Evolutionary conservation across 2,113 vertebrate species (phyloP).

Genomic region (Sceloporus tristichus): DNA sequence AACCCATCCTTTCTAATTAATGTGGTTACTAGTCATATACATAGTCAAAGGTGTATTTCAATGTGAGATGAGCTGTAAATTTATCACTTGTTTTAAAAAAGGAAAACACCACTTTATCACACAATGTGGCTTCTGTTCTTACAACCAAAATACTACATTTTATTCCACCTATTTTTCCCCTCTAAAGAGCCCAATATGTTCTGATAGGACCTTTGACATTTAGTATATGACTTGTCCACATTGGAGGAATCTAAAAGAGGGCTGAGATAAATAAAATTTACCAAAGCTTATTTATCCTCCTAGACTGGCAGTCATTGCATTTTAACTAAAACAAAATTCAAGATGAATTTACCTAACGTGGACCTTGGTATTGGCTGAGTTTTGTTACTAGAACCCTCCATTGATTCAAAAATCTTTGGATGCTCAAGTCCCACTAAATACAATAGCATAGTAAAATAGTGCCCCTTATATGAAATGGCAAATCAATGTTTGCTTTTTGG

Average conservation of each 20-base stretch:
- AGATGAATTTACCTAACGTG: not conserved
- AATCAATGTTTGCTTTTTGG: no score
- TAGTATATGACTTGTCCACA: not conserved
- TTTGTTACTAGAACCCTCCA: no score
- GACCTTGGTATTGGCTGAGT: no score
- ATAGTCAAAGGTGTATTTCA: not conserved
- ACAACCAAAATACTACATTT: no score
- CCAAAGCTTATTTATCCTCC: not conserved
- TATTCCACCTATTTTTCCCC: not conserved
- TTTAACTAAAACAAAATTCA: not conserved
- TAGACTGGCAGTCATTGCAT: not conserved
- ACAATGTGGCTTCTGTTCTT: no score
- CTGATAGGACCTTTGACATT: not conserved
- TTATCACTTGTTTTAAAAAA: no score
- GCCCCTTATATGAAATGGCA: no score
- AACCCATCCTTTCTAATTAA: no score
- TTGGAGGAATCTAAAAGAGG: not conserved
- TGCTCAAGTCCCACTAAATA: no score
- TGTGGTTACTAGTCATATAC: not conserved
- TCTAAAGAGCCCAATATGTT: not conserved
- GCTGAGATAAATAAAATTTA: not conserved
- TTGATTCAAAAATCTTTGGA: no score
- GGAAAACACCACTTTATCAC: no score
- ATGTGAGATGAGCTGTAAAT: not conserved
- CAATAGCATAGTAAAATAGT: no score